Conservation (phyloP, 1,140 invertebrate genomes). For the Sitobion miscanthi region DNA sequence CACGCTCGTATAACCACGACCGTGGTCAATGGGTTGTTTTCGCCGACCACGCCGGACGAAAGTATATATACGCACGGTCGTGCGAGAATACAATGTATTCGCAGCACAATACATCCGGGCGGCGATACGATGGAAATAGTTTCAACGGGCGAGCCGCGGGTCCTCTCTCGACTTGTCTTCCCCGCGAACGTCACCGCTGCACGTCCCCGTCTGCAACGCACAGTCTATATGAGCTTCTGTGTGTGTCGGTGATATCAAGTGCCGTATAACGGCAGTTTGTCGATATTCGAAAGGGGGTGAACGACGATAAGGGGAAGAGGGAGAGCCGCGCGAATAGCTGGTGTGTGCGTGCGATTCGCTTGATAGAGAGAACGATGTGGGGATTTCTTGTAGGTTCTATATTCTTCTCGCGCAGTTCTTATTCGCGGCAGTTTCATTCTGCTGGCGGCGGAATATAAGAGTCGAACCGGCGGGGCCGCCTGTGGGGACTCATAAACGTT, state of each 20-base stretch:
- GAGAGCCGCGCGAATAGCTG: neutral
- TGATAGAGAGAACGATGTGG: neutral
- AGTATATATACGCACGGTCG: neutral
- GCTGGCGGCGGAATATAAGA: slow-evolving; percentile 1
- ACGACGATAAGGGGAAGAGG: neutral
- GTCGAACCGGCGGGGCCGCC: neutral
- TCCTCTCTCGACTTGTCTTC: neutral
- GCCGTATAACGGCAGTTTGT: neutral
- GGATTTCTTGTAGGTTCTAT: neutral
- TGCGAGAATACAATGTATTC: neutral
- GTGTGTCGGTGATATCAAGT: neutral
- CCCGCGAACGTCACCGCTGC: neutral
- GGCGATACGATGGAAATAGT: neutral
- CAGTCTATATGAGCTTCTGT: neutral
- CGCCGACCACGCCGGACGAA: neutral
- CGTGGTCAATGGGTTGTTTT: neutral
- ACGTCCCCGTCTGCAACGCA: no score
- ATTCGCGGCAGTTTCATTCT: neutral
- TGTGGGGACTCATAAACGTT: slow-evolving; percentile 47
- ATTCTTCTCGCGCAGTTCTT: neutral
- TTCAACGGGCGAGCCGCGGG: neutral
- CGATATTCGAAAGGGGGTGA: neutral
- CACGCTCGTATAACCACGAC: neutral
- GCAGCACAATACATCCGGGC: no score
- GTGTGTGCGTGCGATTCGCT: neutral